Percentiles rank a stretch among this genome's conserved stretches.
Conservation (phyloP, 1,140 invertebrate genomes). For the Megathymus violae region DNA sequence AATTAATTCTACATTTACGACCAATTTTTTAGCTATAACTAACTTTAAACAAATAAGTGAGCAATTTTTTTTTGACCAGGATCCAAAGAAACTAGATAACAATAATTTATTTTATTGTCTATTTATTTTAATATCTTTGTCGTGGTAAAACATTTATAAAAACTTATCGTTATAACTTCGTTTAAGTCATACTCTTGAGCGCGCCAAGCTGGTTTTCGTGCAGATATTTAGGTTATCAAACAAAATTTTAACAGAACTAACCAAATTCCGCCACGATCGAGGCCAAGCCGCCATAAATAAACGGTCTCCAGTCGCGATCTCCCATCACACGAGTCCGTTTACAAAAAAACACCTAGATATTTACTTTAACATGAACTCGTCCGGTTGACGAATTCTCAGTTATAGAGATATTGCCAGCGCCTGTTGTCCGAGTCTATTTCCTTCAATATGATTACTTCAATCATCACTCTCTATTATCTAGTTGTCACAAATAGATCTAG, state of each 20-base stretch:
- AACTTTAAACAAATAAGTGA: too few relatives aligned
- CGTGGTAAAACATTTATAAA: too few relatives aligned
- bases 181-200: slow-evolving; percentile 16
- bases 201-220: slow-evolving; percentile 18
- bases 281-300: slow-evolving; percentile 95
- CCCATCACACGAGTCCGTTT: slow-evolving; percentile 65
- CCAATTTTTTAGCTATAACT: too few relatives aligned
- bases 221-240: slow-evolving; percentile 24
- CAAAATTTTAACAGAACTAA: slow-evolving; percentile 76
- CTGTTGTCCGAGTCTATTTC: background rate
- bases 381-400: background rate
- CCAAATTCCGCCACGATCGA: slow-evolving; percentile 97
- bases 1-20: too few relatives aligned
- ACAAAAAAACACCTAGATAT: slow-evolving; percentile 4
- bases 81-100: too few relatives aligned
- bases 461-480: slow-evolving; percentile 15
- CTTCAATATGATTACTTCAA: slow-evolving; percentile 7
- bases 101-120: too few relatives aligned
- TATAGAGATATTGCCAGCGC: background rate
- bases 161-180: too few relatives aligned
- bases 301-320: slow-evolving; percentile 92
- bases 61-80: too few relatives aligned
- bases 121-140: too few relatives aligned
- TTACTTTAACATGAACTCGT: background rate
- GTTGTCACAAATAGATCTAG: slow-evolving; percentile 24